These are phyloP conservation scores for Drosophila arawakana DNA, from an alignment of 1,140 invertebrate species.

Conservation along the genomic window DNA sequence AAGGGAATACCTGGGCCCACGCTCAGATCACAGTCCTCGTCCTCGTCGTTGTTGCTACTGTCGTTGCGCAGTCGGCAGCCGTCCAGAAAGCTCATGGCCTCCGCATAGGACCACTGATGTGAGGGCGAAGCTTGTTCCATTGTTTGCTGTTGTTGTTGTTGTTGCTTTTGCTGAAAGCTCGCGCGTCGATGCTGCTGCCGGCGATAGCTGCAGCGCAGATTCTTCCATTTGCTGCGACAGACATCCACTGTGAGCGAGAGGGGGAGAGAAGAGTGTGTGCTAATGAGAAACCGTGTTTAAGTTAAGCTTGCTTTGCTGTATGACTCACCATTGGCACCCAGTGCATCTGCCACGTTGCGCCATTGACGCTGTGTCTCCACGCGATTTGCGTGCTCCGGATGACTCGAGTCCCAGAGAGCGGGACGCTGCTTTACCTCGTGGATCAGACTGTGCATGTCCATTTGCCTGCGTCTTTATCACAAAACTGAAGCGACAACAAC, in stretches of 20 bases:
- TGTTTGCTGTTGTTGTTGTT: slow-evolving; percentile 8
- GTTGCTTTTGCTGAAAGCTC: slow-evolving; percentile 19
- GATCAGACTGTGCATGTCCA: slow-evolving; percentile 79
- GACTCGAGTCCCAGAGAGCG: slow-evolving; percentile 66
- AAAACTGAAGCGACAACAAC: slow-evolving; percentile 53
- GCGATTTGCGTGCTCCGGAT: slow-evolving; percentile 69
- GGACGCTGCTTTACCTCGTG: slow-evolving; percentile 66
- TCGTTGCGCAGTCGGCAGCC: slow-evolving; percentile 27
- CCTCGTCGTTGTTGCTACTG: slow-evolving; percentile 50
- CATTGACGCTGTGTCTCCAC: slow-evolving; percentile 59
- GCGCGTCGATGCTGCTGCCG: slow-evolving; percentile 7
- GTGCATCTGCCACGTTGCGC: slow-evolving; percentile 51
- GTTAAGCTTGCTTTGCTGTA: neutral
- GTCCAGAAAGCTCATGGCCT: slow-evolving; percentile 64
- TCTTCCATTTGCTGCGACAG: slow-evolving; percentile 71
- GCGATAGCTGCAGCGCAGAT: slow-evolving; percentile 71
- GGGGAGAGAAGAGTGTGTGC: neutral
- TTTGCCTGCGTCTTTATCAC: slow-evolving; percentile 71
- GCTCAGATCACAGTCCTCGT: slow-evolving; percentile 39
- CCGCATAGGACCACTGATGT: slow-evolving; percentile 62
- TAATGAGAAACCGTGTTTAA: neutral
- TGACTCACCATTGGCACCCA: slow-evolving; percentile 64
- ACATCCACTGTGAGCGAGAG: slow-evolving; percentile 51
- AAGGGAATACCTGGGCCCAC: slow-evolving; percentile 1
- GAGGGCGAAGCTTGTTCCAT: slow-evolving; percentile 28